Conservation (phyloP, 2,797 vertebrate genomes). For the Gymnothorax javanicus region DNA sequence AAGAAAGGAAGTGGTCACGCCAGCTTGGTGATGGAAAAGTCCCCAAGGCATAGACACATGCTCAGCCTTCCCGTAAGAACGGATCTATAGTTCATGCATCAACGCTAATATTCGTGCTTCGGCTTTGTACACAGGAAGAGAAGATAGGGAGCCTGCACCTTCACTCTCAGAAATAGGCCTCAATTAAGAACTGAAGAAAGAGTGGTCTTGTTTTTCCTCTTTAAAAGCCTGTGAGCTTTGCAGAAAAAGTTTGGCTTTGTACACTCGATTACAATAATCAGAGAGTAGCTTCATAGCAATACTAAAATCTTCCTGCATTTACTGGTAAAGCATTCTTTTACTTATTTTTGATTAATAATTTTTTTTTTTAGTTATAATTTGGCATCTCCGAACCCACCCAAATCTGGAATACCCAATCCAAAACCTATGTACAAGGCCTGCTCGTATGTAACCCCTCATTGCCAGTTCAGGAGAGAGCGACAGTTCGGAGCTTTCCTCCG, state of each 20-base stretch:
- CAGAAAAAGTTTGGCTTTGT: not conserved
- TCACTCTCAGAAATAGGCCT: too few species aligned
- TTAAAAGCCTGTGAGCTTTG: not conserved
- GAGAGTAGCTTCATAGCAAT: not conserved
- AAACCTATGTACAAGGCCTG: too few species aligned
- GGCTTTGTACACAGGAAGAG: too few species aligned
- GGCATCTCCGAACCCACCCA: too few species aligned
- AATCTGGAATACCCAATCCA: too few species aligned
- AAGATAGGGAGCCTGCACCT: not conserved
- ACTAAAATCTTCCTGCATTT: not conserved
- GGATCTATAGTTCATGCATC: not conserved
- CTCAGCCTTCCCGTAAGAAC: conserved; percentile 24
- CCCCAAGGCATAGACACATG: not conserved
- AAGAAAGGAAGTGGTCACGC: conserved; percentile 31
- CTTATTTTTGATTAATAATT: too few species aligned
- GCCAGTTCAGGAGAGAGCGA: too few species aligned
- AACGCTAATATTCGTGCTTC: too few species aligned
- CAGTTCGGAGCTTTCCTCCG: too few species aligned
- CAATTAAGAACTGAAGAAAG: not conserved
- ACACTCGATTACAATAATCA: not conserved
- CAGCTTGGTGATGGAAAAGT: conserved; percentile 11
- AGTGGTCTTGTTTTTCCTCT: not conserved
- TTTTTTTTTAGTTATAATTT: too few species aligned
- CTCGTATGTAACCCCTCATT: too few species aligned
- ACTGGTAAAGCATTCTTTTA: not conserved